Evolutionary conservation across 1,140 invertebrate species (phyloP).

Genomic region (Idris sp.): DNA sequence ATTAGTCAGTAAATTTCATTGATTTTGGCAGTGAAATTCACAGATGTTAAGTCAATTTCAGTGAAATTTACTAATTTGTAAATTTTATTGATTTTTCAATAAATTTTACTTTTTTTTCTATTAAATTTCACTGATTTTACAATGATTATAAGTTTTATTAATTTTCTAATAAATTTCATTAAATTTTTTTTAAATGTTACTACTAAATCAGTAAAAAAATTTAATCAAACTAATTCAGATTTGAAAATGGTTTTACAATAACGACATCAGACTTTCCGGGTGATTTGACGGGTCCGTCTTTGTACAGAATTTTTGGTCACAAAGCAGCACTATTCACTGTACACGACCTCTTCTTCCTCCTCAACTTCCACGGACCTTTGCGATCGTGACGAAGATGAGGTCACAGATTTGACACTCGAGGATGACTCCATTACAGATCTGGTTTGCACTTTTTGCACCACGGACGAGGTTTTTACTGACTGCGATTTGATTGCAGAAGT

Average conservation of each 20-base stretch:
- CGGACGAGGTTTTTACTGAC: conserved; percentile 67
- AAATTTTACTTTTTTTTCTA: no score
- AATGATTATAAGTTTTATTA: no score
- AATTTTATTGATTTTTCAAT: no score
- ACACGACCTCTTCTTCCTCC: conserved; percentile 72
- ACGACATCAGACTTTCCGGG: not conserved
- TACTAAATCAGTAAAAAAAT: not conserved
- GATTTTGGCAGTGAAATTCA: no score
- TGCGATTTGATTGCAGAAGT: conserved; percentile 67
- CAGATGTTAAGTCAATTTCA: no score
- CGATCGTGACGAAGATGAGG: conserved; percentile 65
- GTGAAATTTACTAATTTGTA: no score
- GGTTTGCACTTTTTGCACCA: conserved; percentile 69
- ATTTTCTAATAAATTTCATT: no score
- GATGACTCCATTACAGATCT: conserved; percentile 71
- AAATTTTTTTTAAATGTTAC: no score
- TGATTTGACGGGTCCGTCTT: not conserved
- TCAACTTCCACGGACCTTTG: conserved; percentile 72
- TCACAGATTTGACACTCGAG: conserved; percentile 68
- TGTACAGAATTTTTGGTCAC: not conserved
- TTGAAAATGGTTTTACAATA: no score
- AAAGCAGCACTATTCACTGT: conserved; percentile 63
- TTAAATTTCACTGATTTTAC: no score
- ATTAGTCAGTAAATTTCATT: no score
- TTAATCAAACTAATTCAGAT: no score